phyloP scores from a whole-genome alignment of 1,140 invertebrate genomes.

The Chymomyza costata region DNA sequence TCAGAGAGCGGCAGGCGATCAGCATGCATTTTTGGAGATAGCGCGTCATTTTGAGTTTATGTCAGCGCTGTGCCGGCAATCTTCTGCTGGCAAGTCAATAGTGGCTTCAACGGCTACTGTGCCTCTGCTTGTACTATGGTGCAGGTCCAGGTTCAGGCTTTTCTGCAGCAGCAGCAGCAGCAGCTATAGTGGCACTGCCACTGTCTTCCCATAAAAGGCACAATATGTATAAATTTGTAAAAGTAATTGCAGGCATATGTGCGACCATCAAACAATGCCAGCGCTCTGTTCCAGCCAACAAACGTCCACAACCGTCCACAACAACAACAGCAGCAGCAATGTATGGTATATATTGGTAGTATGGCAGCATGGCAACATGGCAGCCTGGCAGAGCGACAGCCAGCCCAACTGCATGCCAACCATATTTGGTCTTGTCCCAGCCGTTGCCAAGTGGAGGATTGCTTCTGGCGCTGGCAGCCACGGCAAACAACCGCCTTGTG shows the following conservation, averaged over 20 bases:
- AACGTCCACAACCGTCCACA: constrained; percentile 7
- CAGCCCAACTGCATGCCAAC: constrained; percentile 34
- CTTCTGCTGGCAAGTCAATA: background rate
- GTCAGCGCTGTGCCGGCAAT: constrained; percentile 32
- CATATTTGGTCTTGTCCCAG: constrained; percentile 53
- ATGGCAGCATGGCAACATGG: background rate
- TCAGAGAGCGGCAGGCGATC: constrained; percentile 22
- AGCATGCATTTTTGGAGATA: constrained; percentile 70
- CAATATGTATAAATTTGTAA: constrained; percentile 75
- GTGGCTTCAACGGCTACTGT: too few relatives aligned
- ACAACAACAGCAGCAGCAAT: constrained; percentile 15
- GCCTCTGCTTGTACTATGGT: too few relatives aligned
- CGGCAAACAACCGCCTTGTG: too few relatives aligned
- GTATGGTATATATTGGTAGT: background rate
- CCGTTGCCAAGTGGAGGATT: constrained; percentile 48
- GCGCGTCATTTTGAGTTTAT: constrained; percentile 66
- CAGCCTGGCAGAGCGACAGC: background rate
- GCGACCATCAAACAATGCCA: constrained; percentile 45
- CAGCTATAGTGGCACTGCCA: constrained; percentile 44
- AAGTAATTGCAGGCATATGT: constrained; percentile 71
- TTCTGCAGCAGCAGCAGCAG: constrained; percentile 3
- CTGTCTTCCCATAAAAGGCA: constrained; percentile 67
- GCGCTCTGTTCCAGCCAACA: background rate
- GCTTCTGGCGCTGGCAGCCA: constrained; percentile 20
- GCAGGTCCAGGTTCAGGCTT: too few relatives aligned